These are phyloP conservation scores for Herpetotheres cachinnans DNA, from an alignment of 2,113 vertebrate genomes.

Conservation along the genomic window DNA sequence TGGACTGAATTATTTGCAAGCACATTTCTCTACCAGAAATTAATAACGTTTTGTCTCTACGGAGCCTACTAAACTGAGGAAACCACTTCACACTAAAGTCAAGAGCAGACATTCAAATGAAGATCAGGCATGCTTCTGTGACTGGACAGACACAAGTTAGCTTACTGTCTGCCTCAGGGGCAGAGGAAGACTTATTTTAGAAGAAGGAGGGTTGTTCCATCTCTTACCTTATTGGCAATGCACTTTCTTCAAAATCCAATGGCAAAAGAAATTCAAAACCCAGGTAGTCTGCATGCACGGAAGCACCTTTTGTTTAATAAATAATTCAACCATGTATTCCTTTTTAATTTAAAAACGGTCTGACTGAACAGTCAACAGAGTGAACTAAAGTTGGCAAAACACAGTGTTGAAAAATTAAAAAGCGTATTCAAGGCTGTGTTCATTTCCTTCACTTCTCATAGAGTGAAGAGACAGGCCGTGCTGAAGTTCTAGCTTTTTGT, in stretches of 20 bases:
- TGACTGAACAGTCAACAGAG: conserved; percentile 63
- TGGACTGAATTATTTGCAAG: background rate
- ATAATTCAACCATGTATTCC: conserved; percentile 61
- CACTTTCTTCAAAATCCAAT: conserved; percentile 33
- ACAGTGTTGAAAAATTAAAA: conserved; percentile 63
- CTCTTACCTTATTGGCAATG: conserved; percentile 35
- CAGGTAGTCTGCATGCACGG: conserved; percentile 47
- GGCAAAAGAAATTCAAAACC: conserved; percentile 38
- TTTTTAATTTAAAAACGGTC: conserved; percentile 58
- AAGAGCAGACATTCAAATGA: background rate
- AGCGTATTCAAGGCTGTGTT: conserved; percentile 36
- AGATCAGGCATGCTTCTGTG: background rate
- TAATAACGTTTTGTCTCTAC: background rate
- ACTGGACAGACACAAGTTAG: background rate
- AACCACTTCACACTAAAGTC: background rate
- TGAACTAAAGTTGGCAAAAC: conserved; percentile 60
- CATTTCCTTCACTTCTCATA: conserved; percentile 30
- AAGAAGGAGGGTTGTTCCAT: background rate
- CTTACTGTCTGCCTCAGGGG: background rate
- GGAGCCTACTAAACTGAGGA: background rate
- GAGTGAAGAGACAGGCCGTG: conserved; percentile 3
- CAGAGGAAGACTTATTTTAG: background rate
- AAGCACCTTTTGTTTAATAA: conserved; percentile 63
- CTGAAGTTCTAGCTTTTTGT: conserved; percentile 7
- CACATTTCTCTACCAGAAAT: background rate